A percentile compares a stretch with the other conserved stretches of the same genome.
These are phyloP conservation scores for Thera obeliscata DNA, from an alignment of 2,888 invertebrate species.

Conservation along the genomic window DNA sequence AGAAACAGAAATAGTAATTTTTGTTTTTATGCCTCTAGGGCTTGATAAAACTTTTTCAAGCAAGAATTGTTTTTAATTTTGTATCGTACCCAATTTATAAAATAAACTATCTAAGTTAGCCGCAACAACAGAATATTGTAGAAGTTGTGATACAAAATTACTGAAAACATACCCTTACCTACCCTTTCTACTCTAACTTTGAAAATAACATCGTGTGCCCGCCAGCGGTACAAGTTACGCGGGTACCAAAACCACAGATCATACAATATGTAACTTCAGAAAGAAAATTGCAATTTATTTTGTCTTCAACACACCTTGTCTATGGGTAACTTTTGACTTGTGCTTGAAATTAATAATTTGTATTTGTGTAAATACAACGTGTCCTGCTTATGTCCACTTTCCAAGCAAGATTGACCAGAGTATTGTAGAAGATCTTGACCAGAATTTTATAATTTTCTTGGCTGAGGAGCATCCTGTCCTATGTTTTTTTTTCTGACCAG, in stretches of 20 bases:
- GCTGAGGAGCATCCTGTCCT: too few species aligned
- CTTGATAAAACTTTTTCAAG: background rate
- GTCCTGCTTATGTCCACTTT: too few species aligned
- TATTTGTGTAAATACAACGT: too few species aligned
- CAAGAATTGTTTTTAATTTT: background rate
- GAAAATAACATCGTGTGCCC: constrained; percentile 6
- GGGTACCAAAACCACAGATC: background rate
- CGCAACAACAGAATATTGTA: constrained; percentile 4
- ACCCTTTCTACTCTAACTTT: constrained; percentile 13
- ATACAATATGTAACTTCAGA: background rate
- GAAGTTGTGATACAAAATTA: constrained; percentile 12
- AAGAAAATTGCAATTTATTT: too few species aligned
- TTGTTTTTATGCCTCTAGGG: background rate
- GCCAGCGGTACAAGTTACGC: constrained; percentile 31
- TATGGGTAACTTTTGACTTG: too few species aligned
- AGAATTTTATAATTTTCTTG: too few species aligned
- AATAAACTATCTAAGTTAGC: constrained; percentile 2
- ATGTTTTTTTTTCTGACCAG: too few species aligned
- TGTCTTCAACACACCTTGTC: too few species aligned
- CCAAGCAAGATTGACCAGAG: too few species aligned
- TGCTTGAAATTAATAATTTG: too few species aligned
- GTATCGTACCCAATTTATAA: background rate
- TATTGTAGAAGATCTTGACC: too few species aligned
- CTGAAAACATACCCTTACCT: constrained; percentile 14
- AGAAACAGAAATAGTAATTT: background rate